Conservation (phyloP, 2,888 invertebrate genomes). For the Chloroclysta siterata region DNA sequence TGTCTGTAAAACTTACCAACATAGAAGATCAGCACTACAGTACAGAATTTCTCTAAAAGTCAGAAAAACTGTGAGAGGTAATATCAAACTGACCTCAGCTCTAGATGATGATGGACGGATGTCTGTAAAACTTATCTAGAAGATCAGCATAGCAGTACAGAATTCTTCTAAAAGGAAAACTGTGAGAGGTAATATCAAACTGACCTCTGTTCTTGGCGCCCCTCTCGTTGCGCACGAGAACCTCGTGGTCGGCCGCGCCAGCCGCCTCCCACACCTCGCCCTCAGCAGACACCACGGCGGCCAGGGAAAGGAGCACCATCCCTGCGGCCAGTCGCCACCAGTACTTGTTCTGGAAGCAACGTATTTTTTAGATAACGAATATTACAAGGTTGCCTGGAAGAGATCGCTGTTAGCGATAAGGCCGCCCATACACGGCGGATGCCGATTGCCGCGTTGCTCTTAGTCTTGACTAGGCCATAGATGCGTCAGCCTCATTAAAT, state of each 20-base stretch:
- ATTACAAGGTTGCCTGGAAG: no score
- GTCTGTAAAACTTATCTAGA: background rate
- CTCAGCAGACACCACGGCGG: conserved; percentile 82
- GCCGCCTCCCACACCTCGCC: conserved; percentile 92
- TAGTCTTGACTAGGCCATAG: no score
- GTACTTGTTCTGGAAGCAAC: conserved; percentile 56
- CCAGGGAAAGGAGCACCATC: conserved; percentile 78
- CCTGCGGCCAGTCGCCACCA: conserved; percentile 77
- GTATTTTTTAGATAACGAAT: no score
- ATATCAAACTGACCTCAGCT: conserved; percentile 83
- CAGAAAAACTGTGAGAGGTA: no score
- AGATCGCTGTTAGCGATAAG: no score
- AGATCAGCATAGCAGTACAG: no score
- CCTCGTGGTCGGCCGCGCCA: conserved; percentile 86
- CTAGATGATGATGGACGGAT: conserved; percentile 56
- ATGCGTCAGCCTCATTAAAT: no score
- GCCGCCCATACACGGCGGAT: no score
- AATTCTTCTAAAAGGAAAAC: no score
- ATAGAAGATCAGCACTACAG: no score
- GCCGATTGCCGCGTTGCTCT: no score
- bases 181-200: conserved; percentile 32
- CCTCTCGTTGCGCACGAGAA: conserved; percentile 91
- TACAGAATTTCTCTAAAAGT: no score
- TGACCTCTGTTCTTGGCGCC: conserved; percentile 91
- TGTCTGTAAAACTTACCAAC: background rate